Percentiles rank a stretch among this genome's conserved stretches.
Evolutionary conservation across 2,113 vertebrate species (phyloP).

Genomic region (Nothobranchius furzeri): DNA sequence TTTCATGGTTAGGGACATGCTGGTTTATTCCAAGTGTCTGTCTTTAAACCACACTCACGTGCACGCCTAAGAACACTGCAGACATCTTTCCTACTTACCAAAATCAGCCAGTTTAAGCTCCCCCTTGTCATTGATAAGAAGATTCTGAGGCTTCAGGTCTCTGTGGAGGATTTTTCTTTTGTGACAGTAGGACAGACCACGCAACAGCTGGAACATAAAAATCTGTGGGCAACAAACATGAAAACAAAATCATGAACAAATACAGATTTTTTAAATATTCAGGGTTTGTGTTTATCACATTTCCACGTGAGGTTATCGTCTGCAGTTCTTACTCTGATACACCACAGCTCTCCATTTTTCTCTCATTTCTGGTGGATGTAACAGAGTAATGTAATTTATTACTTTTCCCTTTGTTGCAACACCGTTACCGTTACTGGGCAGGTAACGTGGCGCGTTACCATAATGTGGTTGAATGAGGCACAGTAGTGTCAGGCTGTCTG

Average conservation of each 20-base stretch:
- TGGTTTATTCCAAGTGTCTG: neutral
- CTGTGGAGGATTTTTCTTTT: constrained; percentile 94
- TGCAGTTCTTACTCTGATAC: neutral
- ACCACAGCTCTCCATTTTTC: too few relatives aligned
- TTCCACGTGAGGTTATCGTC: neutral
- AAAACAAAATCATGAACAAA: neutral
- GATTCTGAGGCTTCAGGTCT: constrained; percentile 96
- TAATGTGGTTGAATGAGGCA: too few relatives aligned
- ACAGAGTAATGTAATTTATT: too few relatives aligned
- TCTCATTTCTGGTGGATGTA: too few relatives aligned
- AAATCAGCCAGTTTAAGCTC: constrained; percentile 96
- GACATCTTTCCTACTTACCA: constrained; percentile 82
- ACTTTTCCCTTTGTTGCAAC: too few relatives aligned
- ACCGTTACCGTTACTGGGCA: too few relatives aligned
- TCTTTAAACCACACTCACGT: neutral
- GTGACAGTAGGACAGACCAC: constrained; percentile 94
- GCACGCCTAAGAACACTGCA: neutral
- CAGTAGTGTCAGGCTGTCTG: too few relatives aligned
- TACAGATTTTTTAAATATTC: neutral
- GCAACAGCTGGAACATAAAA: constrained; percentile 97
- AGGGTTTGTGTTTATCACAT: neutral
- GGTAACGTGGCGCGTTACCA: too few relatives aligned
- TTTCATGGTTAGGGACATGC: constrained; percentile 2
- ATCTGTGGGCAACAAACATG: constrained; percentile 75
- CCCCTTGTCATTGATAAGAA: constrained; percentile 94